A percentile compares a stretch with the other conserved stretches of the same genome.
Evolutionary conservation across 2,797 vertebrate genomes (phyloP).

Genomic region (Tenualosa thibaudeaui): DNA sequence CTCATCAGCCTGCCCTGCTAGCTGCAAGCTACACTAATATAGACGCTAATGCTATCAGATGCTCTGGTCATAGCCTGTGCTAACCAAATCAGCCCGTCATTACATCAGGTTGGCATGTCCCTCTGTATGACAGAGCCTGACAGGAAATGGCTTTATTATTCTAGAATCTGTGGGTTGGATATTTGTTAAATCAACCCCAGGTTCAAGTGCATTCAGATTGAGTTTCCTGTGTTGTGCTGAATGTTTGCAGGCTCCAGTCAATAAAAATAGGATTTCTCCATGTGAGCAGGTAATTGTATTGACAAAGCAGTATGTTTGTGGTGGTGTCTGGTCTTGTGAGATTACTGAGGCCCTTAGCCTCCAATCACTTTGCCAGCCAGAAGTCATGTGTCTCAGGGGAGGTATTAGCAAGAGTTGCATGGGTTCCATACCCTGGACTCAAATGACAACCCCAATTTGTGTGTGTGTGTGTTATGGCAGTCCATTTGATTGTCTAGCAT

Average conservation of each 20-base stretch:
- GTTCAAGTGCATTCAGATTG: not conserved
- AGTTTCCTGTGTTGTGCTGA: not conserved
- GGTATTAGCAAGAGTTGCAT: not conserved
- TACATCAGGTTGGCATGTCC: not conserved
- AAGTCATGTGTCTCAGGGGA: not conserved
- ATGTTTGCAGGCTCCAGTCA: not conserved
- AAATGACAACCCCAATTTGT: not conserved
- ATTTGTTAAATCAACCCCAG: not conserved
- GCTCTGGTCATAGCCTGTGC: not conserved
- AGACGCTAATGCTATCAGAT: not conserved
- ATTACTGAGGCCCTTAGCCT: not conserved
- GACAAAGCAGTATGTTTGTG: slow-evolving; percentile 44
- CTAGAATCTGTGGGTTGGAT: not conserved
- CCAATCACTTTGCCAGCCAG: not conserved
- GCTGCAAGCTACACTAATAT: not conserved
- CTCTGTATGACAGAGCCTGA: not conserved
- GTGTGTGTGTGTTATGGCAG: not conserved
- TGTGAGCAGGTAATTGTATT: slow-evolving; percentile 43
- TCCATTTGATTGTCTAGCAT: not conserved
- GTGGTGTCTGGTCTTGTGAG: not conserved
- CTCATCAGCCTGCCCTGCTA: not conserved
- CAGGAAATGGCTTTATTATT: not conserved
- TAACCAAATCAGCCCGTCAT: not conserved
- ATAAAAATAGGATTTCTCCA: slow-evolving; percentile 35
- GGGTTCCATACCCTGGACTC: not conserved